Conservation (phyloP, 2,797 vertebrate genomes). For the Cossypha niveicapilla region DNA sequence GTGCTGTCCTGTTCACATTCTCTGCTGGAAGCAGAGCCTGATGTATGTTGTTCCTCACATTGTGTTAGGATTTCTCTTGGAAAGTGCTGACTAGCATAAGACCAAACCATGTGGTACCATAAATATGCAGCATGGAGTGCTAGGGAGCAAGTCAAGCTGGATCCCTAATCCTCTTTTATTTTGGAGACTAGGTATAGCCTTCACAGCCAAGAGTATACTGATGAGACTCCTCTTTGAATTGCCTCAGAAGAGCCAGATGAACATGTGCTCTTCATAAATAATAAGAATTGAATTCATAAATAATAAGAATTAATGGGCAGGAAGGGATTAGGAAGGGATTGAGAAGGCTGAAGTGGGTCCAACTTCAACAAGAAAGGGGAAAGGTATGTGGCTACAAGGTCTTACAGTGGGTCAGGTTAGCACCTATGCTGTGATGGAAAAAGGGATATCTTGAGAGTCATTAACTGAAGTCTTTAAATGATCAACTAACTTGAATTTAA, state of each 20-base stretch:
- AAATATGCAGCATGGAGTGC: not conserved
- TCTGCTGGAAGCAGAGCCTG: not conserved
- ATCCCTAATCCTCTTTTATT: not conserved
- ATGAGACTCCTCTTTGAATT: not conserved
- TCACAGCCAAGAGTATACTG: not conserved
- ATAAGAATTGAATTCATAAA: not conserved
- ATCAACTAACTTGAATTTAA: not conserved
- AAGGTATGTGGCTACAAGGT: not conserved
- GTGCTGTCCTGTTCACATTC: not conserved
- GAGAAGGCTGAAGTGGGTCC: not conserved
- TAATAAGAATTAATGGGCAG: not conserved
- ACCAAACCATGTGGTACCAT: not conserved
- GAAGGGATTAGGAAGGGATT: not conserved
- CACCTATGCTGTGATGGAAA: not conserved
- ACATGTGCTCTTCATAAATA: not conserved
- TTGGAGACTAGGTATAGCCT: not conserved
- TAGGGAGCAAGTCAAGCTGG: not conserved
- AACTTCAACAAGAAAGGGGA: not conserved
- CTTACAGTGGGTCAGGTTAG: not conserved
- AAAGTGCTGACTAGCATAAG: not conserved
- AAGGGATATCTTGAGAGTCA: not conserved
- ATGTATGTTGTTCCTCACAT: not conserved
- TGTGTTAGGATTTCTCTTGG: not conserved
- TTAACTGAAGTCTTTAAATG: not conserved
- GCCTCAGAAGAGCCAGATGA: not conserved